These are phyloP conservation scores for Sylvietta virens DNA, from an alignment of 2,113 vertebrate genomes.

Conservation along the genomic window DNA sequence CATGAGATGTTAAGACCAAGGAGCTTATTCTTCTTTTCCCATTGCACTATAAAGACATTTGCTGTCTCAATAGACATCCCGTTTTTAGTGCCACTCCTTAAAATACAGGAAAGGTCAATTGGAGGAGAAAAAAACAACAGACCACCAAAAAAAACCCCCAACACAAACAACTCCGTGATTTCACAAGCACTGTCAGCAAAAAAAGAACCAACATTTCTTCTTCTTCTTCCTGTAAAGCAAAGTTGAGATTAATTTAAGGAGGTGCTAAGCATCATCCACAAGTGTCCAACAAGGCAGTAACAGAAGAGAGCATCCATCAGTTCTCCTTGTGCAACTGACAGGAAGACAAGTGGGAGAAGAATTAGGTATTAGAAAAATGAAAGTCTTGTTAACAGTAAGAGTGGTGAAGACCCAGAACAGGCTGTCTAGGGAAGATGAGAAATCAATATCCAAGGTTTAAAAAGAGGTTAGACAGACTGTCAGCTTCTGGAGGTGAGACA, in stretches of 20 bases:
- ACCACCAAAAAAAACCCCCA: background rate
- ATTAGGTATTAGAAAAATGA: slow-evolving; percentile 48
- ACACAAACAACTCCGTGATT: background rate
- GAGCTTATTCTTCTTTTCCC: background rate
- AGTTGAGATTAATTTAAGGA: background rate
- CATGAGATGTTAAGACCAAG: background rate
- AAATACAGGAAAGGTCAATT: background rate
- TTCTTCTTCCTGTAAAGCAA: background rate
- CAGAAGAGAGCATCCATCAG: background rate
- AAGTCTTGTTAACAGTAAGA: slow-evolving; percentile 20
- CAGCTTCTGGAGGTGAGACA: slow-evolving; percentile 22
- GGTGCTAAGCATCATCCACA: background rate
- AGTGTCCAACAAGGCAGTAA: background rate
- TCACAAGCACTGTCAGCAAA: background rate
- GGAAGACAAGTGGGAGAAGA: background rate
- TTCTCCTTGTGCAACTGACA: background rate
- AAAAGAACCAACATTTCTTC: background rate
- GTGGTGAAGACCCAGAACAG: slow-evolving; percentile 9
- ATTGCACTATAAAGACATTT: background rate
- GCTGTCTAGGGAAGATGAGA: slow-evolving; percentile 43
- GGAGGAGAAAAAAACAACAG: background rate
- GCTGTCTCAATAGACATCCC: background rate
- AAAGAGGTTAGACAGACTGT: slow-evolving; percentile 32
- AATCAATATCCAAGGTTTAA: slow-evolving; percentile 46
- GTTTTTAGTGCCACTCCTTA: background rate